Evolutionary conservation across 2,888 invertebrate genomes (phyloP).

Genomic region (Anthophora plumipes): DNA sequence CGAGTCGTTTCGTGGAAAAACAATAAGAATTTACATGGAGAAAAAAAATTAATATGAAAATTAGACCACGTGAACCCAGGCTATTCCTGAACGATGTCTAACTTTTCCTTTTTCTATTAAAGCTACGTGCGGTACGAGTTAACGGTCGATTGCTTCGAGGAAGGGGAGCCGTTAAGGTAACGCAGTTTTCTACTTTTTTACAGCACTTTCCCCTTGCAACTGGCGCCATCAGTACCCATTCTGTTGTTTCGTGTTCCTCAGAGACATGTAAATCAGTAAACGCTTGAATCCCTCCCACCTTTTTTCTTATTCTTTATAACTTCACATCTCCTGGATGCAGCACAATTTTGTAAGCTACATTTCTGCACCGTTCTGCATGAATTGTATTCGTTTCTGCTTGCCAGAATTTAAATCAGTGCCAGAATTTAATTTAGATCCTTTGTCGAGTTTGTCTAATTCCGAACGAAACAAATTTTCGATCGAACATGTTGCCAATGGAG

Average conservation of each 20-base stretch:
- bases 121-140: slow-evolving; percentile 80
- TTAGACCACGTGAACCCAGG: background rate
- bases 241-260: slow-evolving; percentile 19
- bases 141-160: slow-evolving; percentile 77
- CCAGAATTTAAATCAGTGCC: no score
- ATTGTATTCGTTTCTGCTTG: no score
- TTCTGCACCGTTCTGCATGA: no score
- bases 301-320: background rate
- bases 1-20: no score
- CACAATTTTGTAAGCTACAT: no score
- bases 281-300: background rate
- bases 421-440: no score
- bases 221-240: slow-evolving; percentile 75
- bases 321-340: background rate
- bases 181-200: slow-evolving; percentile 71
- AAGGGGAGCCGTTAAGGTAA: slow-evolving; percentile 83
- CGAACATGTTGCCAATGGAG: slow-evolving; percentile 38
- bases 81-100: slow-evolving; percentile 48
- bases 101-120: slow-evolving; percentile 76
- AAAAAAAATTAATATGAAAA: background rate
- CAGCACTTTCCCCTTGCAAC: slow-evolving; percentile 68
- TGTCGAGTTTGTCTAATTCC: no score
- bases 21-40: no score
- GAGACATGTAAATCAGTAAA: background rate
- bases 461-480: slow-evolving; percentile 47